Conservation (phyloP, 1,140 invertebrate species). For the Bombus affinis region DNA sequence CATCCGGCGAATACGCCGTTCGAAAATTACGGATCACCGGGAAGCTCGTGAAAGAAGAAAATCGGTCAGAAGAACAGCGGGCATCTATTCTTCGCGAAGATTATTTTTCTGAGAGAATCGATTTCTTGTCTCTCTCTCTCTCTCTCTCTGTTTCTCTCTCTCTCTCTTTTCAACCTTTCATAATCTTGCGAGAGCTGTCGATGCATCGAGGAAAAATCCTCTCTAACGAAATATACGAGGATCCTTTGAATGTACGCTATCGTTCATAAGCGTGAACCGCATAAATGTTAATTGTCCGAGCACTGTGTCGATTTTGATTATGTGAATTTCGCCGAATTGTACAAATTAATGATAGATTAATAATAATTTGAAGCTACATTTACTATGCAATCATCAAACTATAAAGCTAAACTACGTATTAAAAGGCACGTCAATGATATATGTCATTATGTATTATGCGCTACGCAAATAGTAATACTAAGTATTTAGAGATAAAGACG, state of each 20-base stretch:
- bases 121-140: neutral
- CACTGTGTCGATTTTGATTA: neutral
- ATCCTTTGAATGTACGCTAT: neutral
- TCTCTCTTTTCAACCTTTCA: neutral
- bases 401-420: too few species aligned
- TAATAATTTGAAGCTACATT: too few species aligned
- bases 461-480: too few species aligned
- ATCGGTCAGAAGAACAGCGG: slow-evolving; percentile 16
- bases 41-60: slow-evolving; percentile 12
- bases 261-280: too few species aligned
- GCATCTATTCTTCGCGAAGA: slow-evolving; percentile 22
- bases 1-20: neutral
- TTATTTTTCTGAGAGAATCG: slow-evolving; percentile 39
- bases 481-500: too few species aligned
- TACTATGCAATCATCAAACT: too few species aligned
- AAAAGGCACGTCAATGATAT: too few species aligned
- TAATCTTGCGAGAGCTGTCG: neutral
- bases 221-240: neutral
- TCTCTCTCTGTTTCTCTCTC: neutral
- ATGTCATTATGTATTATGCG: too few species aligned
- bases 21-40: slow-evolving; percentile 36
- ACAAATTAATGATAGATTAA: too few species aligned
- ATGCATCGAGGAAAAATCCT: neutral
- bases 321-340: neutral
- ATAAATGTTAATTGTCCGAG: neutral